Conservation (phyloP, 2,888 invertebrate species). For the Cremastinae sp. region DNA sequence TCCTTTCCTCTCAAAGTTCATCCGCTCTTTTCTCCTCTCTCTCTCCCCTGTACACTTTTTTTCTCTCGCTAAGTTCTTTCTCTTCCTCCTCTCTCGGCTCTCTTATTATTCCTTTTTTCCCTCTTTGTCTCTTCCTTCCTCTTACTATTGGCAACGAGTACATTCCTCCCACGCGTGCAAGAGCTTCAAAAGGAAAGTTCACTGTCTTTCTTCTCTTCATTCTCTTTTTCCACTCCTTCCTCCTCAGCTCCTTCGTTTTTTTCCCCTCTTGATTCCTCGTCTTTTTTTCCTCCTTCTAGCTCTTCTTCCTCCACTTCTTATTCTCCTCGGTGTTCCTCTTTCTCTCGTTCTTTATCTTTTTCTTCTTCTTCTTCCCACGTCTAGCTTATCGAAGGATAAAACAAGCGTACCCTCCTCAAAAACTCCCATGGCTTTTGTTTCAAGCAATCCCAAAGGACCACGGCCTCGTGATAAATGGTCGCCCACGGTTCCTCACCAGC, state of each 20-base stretch:
- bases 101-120: constrained; percentile 19
- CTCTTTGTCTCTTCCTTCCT: constrained; percentile 1
- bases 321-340: constrained; percentile 4
- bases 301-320: neutral
- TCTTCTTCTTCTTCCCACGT: constrained; percentile 60
- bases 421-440: constrained; percentile 78
- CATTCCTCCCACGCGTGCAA: constrained; percentile 45
- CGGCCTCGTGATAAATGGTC: constrained; percentile 76
- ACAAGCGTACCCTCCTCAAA: constrained; percentile 69
- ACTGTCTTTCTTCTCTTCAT: constrained; percentile 17
- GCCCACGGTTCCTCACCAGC: constrained; percentile 66
- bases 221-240: constrained; percentile 6
- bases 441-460: constrained; percentile 73
- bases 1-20: constrained; percentile 36
- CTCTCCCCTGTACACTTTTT: constrained; percentile 59
- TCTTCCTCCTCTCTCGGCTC: constrained; percentile 20
- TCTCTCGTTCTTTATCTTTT: constrained; percentile 25
- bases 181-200: constrained; percentile 25
- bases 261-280: constrained; percentile 16
- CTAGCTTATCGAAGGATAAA: constrained; percentile 61
- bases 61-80: constrained; percentile 21
- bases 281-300: constrained; percentile 26
- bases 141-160: constrained; percentile 27
- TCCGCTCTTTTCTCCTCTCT: constrained; percentile 65
- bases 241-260: neutral